Percentiles rank a stretch among this genome's conserved stretches.
Evolutionary conservation across 2,113 vertebrate species (phyloP).

Genomic region (Tragelaphus strepsiceros): DNA sequence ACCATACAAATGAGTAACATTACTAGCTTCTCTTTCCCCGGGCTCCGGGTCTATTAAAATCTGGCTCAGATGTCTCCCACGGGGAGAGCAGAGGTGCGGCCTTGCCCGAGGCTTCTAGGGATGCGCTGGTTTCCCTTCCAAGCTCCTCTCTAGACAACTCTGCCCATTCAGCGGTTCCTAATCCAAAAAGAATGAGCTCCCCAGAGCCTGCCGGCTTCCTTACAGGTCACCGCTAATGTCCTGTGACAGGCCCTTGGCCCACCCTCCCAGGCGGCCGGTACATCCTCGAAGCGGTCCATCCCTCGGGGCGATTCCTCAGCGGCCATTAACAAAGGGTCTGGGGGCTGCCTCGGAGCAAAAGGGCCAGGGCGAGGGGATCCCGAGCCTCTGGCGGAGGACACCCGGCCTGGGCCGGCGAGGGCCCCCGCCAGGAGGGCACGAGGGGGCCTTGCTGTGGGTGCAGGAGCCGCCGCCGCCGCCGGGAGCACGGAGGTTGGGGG

Average conservation of each 20-base stretch:
- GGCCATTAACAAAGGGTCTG: slow-evolving; percentile 44
- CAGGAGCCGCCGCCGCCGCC: background rate
- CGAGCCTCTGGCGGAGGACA: background rate
- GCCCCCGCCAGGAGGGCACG: background rate
- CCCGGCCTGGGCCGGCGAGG: background rate
- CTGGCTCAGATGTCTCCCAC: background rate
- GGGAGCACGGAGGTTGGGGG: background rate
- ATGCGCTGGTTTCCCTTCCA: slow-evolving; percentile 23
- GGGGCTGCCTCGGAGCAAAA: background rate
- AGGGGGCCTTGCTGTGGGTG: background rate
- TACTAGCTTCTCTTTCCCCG: background rate
- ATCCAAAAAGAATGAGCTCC: slow-evolving; percentile 38
- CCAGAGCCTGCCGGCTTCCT: slow-evolving; percentile 16
- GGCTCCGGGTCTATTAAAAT: background rate
- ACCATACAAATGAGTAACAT: background rate
- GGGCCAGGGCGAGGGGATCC: background rate
- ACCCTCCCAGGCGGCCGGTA: background rate
- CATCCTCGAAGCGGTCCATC: background rate
- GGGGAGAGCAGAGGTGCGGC: background rate
- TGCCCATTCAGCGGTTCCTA: slow-evolving; percentile 43
- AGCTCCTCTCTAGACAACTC: slow-evolving; percentile 5
- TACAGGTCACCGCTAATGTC: slow-evolving; percentile 48
- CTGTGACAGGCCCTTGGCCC: slow-evolving; percentile 41
- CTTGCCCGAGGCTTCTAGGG: slow-evolving; percentile 7
- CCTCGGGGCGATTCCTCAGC: background rate